Evolutionary conservation across 2,888 invertebrate genomes (phyloP).

Genomic region (Aleiodes testaceus): DNA sequence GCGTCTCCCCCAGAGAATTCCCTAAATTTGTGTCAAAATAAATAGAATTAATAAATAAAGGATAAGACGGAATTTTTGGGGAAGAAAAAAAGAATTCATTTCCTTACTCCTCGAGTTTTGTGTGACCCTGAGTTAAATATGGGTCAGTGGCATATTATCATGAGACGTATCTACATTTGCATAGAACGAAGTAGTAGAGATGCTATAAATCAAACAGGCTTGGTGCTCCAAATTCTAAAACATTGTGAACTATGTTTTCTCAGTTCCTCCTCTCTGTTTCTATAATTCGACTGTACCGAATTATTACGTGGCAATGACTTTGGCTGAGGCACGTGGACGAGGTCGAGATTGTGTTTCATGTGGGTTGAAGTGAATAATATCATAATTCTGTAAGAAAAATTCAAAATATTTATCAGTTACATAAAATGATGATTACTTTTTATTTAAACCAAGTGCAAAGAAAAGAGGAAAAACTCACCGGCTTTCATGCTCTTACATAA

Average conservation of each 20-base stretch:
- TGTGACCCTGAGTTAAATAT: slow-evolving; percentile 54
- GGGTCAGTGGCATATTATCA: slow-evolving; percentile 56
- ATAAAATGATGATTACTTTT: background rate
- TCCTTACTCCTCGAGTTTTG: background rate
- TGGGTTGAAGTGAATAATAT: too few relatives aligned
- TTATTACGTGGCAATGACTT: slow-evolving; percentile 35
- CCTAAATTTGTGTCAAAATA: background rate
- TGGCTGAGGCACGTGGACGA: too few relatives aligned
- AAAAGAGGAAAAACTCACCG: background rate
- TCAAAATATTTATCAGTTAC: too few relatives aligned
- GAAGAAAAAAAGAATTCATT: too few relatives aligned
- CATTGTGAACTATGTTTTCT: background rate
- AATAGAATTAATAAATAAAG: background rate
- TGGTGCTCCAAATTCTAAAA: background rate
- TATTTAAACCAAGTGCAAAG: background rate
- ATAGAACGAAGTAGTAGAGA: slow-evolving; percentile 40
- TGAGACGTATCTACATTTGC: slow-evolving; percentile 49
- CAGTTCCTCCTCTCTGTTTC: background rate
- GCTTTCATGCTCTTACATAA: slow-evolving; percentile 1
- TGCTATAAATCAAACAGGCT: background rate
- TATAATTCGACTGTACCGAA: too few relatives aligned
- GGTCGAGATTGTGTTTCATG: too few relatives aligned
- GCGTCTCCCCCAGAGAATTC: background rate
- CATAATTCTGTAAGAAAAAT: too few relatives aligned
- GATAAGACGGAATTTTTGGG: background rate